phyloP scores from a whole-genome alignment of 2,797 vertebrate species.

The Pempheris klunzingeri region DNA sequence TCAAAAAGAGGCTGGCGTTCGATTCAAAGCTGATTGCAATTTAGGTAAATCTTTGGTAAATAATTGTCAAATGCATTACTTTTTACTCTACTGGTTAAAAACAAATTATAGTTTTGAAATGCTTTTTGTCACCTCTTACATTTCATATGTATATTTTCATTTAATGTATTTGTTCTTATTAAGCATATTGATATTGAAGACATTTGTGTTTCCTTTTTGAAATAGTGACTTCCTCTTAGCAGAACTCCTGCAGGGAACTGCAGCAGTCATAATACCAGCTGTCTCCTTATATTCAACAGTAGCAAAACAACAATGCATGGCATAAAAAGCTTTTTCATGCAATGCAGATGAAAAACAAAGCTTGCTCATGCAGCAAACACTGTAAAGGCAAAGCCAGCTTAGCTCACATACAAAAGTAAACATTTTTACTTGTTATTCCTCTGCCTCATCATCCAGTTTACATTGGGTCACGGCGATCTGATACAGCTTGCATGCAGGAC shows the following conservation, averaged over 20 bases:
- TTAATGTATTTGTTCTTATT: constrained; percentile 48
- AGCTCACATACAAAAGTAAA: constrained; percentile 67
- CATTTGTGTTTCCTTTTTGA: constrained; percentile 44
- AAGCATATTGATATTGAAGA: constrained; percentile 41
- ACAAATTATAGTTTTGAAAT: constrained; percentile 68
- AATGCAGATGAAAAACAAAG: constrained; percentile 65
- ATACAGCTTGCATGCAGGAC: constrained; percentile 80
- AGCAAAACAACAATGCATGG: constrained; percentile 60
- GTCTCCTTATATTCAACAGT: constrained; percentile 32
- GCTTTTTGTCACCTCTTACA: constrained; percentile 55
- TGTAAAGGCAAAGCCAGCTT: constrained; percentile 66
- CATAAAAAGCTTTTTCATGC: constrained; percentile 57
- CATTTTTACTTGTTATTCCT: constrained; percentile 68
- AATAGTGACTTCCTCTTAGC: constrained; percentile 56
- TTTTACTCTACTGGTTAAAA: constrained; percentile 67
- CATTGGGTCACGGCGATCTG: constrained; percentile 70
- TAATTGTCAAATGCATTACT: constrained; percentile 70
- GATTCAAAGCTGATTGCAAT: constrained; percentile 87
- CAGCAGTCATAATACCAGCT: constrained; percentile 37
- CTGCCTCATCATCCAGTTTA: constrained; percentile 76
- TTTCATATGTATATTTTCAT: constrained; percentile 52
- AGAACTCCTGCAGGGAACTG: constrained; percentile 43
- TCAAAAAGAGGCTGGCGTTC: constrained; percentile 85
- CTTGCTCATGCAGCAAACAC: constrained; percentile 71
- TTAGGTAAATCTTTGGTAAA: constrained; percentile 85